Evolutionary conservation across 2,797 vertebrate genomes (phyloP).

Genomic region (Champsocephalus esox): DNA sequence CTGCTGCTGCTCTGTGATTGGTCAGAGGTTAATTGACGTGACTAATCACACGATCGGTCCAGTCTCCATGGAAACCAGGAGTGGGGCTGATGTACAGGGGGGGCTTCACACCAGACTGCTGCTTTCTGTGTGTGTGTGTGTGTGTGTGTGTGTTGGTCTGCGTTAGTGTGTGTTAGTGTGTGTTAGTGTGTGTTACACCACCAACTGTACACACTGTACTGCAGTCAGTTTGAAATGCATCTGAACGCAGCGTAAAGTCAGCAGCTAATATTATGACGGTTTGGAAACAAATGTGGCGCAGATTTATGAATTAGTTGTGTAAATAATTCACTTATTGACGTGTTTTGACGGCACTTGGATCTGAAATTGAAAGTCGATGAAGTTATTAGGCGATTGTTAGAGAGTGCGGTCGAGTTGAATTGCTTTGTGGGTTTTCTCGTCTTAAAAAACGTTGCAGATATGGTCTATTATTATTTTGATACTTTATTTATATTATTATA

Average conservation of each 20-base stretch:
- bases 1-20: conserved; percentile 58
- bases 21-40: conserved; percentile 71
- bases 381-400: background rate
- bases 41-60: conserved; percentile 69
- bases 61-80: conserved; percentile 73
- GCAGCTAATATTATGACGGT: background rate
- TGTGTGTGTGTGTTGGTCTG: too few relatives aligned
- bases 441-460: too few relatives aligned
- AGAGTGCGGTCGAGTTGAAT: too few relatives aligned
- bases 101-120: conserved; percentile 29
- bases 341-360: background rate
- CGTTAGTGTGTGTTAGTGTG: conserved; percentile 25
- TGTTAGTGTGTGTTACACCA: conserved; percentile 27
- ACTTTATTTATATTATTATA: too few relatives aligned
- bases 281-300: background rate
- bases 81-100: conserved; percentile 29
- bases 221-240: background rate
- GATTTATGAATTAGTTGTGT: background rate
- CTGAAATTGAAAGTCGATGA: background rate
- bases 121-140: conserved; percentile 1
- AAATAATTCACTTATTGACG: background rate
- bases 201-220: conserved; percentile 11
- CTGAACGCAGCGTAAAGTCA: background rate
- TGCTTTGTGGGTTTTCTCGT: too few relatives aligned
- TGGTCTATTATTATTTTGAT: too few relatives aligned